Evolutionary conservation across 2,888 invertebrate genomes (phyloP), one percentile per base, ranked within the genome.

Genomic region (Chrysolina americana): DNA sequence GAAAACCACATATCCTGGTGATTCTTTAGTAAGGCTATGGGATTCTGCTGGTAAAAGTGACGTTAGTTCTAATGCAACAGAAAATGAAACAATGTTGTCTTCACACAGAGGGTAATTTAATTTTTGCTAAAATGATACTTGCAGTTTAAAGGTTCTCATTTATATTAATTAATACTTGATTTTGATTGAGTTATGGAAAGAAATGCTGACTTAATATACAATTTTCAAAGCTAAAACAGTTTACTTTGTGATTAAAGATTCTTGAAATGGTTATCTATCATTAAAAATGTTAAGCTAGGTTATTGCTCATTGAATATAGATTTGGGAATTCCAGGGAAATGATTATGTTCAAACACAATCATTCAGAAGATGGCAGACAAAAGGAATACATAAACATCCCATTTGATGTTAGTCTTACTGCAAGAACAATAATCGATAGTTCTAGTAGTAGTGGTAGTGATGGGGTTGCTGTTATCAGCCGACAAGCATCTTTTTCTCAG

Each of bases 241-340:
- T n/a, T n/a, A n/a, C n/a, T n/a, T n/a, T n/a, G n/a, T n/a, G n/a
- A n/a, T n/a, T n/a, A n/a, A n/a, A n/a, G n/a, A n/a, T n/a, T n/a
- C n/a, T n/a, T n/a, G n/a, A n/a, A n/a, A n/a, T n/a, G n/a, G n/a
- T n/a, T n/a, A n/a, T n/a, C n/a, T n/a, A n/a, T n/a, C n/a, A n/a
- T n/a, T 28, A 28, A 28, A 28, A 28, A 28, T 5, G 5, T 28
- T 28, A 28, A 28, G 5, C 28, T 28, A 28, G 28, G 28, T 28
- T 28, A 28, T 36, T 8, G 36, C 8, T 0, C 36, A 36, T 8
- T 28, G 8, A 36, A 36, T 8, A 56, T 47, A 17, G 17, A 15
- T 65, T 53, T 41, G n/a, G 44, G 11, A 36, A 65, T 73, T 76
- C 36, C 53, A 77, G 77, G 41, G 73, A 77, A 11, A 66, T 75